Evolutionary conservation across 2,888 invertebrate species (phyloP), one percentile per base, ranked within the genome.

Genomic region (Atherix ibis): DNA sequence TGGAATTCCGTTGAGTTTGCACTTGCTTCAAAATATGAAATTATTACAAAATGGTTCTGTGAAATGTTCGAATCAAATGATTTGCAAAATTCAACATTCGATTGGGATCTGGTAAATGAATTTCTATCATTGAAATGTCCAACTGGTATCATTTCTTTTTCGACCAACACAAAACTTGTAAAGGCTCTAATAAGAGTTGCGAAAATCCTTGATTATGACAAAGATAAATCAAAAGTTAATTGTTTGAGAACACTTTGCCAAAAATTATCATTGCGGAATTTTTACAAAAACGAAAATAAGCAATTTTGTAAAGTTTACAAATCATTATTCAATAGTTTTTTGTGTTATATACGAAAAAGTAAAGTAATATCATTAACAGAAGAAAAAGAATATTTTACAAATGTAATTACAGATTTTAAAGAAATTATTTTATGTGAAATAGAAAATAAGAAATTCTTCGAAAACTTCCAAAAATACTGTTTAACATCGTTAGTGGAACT

Each of bases 1-100:
- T 61, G 59, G 56, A 53, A 54, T 38, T 56, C 60, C 0, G 43
- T 51, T 0, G 59, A 61, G 31, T 54, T 60, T 19, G 42, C 45
- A 2, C 41, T 54, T 19, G 34, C 47, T 8, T 47, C 43, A 22
- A 61, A 61, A 46, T 53, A 58, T 32, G 56, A 61, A 39, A 43
- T 50, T 4, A 41, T 58, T 4, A 39, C 55, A 3, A 37, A 48
- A 13, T 61, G 59, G 58, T 41, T 61, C 6, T 36, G 40, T 3
- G 36, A 46, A 4, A 41, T 46, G 27, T 27, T 37, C n/a, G 22
- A 22, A 22, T 6, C 22, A 22, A 22, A 8, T 10, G 10, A 6
- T 22, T 22, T 22, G 22, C 6, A 22, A 22, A 2, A 38, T 26
- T 19, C 31, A 13, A 9, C 35, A 2, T 12, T 34, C 5, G 32